These are phyloP conservation scores for Ptilonorhynchus violaceus DNA, from an alignment of 2,113 vertebrate species.

Conservation along the genomic window DNA sequence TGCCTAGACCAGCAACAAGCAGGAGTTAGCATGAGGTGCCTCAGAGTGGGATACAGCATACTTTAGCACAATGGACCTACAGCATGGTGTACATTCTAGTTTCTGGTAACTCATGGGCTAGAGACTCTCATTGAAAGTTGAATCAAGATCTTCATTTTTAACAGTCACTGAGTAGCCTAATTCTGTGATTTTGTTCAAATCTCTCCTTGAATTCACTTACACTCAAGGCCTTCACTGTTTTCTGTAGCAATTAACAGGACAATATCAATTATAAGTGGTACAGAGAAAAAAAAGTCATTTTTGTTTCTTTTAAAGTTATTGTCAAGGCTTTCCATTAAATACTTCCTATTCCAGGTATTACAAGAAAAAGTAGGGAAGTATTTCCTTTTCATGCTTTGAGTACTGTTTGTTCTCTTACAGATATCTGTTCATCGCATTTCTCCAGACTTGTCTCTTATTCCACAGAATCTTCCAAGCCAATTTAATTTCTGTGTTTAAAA, in stretches of 20 bases:
- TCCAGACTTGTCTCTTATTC: background rate
- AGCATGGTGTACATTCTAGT: background rate
- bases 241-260: background rate
- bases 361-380: background rate
- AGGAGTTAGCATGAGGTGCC: background rate
- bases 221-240: background rate
- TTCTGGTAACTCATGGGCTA: background rate
- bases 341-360: background rate
- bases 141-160: background rate
- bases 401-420: background rate
- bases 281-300: background rate
- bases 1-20: background rate
- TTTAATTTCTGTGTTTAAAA: background rate
- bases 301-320: background rate
- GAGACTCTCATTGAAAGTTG: background rate
- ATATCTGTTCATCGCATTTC: background rate
- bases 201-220: background rate
- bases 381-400: background rate
- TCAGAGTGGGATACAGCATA: background rate
- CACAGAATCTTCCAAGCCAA: background rate
- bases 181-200: background rate
- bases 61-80: background rate
- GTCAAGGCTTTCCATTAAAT: background rate
- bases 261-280: background rate
- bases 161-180: background rate